These are phyloP conservation scores for Scomberomorus guttatus DNA, from an alignment of 2,797 vertebrate species.

Conservation along the genomic window DNA sequence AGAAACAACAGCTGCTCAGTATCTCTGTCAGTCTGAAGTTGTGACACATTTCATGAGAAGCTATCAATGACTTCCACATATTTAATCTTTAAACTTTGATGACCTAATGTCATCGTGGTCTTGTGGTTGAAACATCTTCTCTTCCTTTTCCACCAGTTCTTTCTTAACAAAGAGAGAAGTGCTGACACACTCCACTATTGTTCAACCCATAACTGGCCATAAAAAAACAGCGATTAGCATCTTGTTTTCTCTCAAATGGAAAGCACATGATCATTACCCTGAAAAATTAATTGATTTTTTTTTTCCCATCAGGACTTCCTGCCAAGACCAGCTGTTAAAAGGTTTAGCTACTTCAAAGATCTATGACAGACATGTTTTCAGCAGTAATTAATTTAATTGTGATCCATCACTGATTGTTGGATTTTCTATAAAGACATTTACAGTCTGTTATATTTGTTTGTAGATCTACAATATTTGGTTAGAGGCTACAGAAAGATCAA, in stretches of 20 bases:
- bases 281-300: constrained; percentile 17
- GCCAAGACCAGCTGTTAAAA: neutral
- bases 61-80: neutral
- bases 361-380: neutral
- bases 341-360: neutral
- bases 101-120: too few species aligned
- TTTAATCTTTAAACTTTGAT: too few species aligned
- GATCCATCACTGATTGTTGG: neutral
- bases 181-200: neutral
- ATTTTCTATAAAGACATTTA: neutral
- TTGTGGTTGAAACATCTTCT: neutral
- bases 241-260: constrained; percentile 26
- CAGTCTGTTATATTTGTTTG: neutral
- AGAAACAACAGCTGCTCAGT: too few species aligned
- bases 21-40: too few species aligned
- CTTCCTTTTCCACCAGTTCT: neutral
- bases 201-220: neutral
- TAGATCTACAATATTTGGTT: neutral
- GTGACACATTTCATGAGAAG: neutral
- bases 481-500: neutral
- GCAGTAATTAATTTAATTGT: too few species aligned
- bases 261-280: constrained; percentile 11
- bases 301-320: constrained; percentile 4
- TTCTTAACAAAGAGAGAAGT: neutral
- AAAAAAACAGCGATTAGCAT: neutral